A percentile compares a stretch with the other conserved stretches of the same genome.
phyloP scores from a whole-genome alignment of 2,797 vertebrate genomes.

The Remorina albescens region DNA sequence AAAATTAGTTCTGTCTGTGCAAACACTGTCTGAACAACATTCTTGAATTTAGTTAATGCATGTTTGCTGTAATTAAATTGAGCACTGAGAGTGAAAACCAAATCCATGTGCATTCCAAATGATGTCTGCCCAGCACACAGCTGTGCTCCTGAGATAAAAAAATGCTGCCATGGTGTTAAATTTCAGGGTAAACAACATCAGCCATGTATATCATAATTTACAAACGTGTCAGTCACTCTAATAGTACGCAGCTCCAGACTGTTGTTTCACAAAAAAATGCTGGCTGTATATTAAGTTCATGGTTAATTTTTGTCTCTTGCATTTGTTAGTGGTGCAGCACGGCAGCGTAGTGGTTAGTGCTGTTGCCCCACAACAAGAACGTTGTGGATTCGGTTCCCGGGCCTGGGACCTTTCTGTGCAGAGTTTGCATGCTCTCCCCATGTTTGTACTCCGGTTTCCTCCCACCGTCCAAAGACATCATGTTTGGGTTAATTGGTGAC shows the following conservation, averaged over 20 bases:
- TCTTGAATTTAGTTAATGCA: background rate
- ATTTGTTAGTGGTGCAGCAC: too few relatives aligned
- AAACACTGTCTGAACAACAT: background rate
- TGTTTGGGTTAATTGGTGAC: too few relatives aligned
- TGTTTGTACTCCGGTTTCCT: too few relatives aligned
- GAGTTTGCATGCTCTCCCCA: too few relatives aligned
- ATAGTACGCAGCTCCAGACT: conserved; percentile 2
- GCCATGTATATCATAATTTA: background rate
- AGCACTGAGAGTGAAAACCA: background rate
- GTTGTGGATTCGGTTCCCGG: too few relatives aligned
- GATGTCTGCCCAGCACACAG: background rate
- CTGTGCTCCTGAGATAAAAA: conserved; percentile 2
- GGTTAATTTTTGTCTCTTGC: background rate
- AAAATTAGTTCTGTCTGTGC: background rate
- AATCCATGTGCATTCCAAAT: background rate
- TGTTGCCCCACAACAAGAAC: too few relatives aligned
- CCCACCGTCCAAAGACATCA: too few relatives aligned
- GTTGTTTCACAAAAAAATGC: background rate
- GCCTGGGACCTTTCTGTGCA: too few relatives aligned
- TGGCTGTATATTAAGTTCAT: background rate
- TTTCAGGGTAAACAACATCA: conserved; percentile 8
- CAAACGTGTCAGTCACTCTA: conserved; percentile 11
- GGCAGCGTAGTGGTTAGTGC: too few relatives aligned
- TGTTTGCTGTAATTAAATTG: background rate
- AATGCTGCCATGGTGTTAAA: conserved; percentile 14